Percentiles rank a stretch among this genome's conserved stretches.
phyloP scores from a whole-genome alignment of 2,888 invertebrate genomes.

The Drosophila engyochracea region DNA sequence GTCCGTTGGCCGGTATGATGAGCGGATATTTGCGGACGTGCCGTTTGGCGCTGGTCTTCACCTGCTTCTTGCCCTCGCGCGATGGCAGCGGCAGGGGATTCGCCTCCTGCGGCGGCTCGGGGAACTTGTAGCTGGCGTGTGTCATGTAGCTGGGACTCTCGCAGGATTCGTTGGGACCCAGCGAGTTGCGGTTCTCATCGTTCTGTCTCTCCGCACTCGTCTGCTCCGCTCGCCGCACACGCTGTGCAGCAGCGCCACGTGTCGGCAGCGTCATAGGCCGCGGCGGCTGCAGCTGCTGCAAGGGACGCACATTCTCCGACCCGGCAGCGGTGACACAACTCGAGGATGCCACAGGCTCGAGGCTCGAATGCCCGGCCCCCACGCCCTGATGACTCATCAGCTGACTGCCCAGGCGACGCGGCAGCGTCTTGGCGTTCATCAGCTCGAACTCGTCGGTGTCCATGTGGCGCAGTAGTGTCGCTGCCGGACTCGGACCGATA shows the following conservation, averaged over 20 bases:
- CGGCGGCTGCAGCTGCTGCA: conserved; percentile 74
- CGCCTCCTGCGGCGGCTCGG: conserved; percentile 64
- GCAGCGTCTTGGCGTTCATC: conserved; percentile 81
- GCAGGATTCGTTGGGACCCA: conserved; percentile 67
- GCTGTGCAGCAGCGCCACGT: conserved; percentile 81
- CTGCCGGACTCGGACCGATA: conserved; percentile 73
- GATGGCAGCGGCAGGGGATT: conserved; percentile 93
- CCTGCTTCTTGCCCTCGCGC: conserved; percentile 87
- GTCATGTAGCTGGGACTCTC: conserved; percentile 85
- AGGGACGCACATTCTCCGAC: conserved; percentile 37
- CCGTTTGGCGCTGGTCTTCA: conserved; percentile 88
- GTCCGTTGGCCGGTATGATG: conserved; percentile 89
- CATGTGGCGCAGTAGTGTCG: conserved; percentile 79
- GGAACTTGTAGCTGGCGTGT: conserved; percentile 83
- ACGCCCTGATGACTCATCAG: conserved; percentile 44
- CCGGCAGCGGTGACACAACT: background rate
- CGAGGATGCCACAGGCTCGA: conserved; percentile 13
- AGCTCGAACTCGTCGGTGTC: conserved; percentile 83
- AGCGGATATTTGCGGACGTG: conserved; percentile 93
- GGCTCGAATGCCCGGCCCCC: background rate
- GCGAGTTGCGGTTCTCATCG: conserved; percentile 60
- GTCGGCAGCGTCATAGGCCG: conserved; percentile 85
- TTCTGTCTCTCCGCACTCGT: conserved; percentile 28
- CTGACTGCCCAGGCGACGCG: conserved; percentile 74
- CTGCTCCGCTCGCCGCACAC: conserved; percentile 75